phyloP scores from a whole-genome alignment of 2,888 invertebrate genomes.

The Ceratothoa steindachneri region DNA sequence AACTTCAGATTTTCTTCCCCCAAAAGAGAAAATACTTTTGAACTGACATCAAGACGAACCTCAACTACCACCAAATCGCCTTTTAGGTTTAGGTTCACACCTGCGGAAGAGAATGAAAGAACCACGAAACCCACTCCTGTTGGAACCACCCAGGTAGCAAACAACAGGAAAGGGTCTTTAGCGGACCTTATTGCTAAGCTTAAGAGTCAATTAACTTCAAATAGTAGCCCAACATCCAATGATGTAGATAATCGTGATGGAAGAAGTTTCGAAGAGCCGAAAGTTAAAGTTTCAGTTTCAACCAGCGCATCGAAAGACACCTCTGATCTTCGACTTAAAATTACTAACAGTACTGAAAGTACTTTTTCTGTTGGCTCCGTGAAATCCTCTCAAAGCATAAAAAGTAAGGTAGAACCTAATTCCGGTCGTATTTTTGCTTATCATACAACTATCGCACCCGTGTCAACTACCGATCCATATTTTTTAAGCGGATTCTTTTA shows the following conservation, averaged over 20 bases:
- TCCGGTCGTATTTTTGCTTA: background rate
- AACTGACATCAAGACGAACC: background rate
- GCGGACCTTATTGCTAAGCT: background rate
- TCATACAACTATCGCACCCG: background rate
- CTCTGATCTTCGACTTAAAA: slow-evolving; percentile 19
- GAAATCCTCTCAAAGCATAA: slow-evolving; percentile 41
- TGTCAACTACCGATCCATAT: background rate
- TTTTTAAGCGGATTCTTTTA: background rate
- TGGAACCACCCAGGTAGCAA: background rate
- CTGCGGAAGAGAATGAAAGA: background rate
- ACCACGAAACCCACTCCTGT: background rate
- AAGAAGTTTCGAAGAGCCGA: background rate
- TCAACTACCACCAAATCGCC: background rate
- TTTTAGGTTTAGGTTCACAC: background rate
- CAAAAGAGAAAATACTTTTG: background rate
- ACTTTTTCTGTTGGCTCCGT: slow-evolving; percentile 36
- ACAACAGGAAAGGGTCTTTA: background rate
- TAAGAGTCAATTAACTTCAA: background rate
- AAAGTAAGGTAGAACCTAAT: slow-evolving; percentile 17
- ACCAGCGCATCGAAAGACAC: background rate
- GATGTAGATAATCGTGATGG: background rate
- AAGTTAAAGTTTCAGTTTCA: background rate
- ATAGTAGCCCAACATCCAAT: background rate
- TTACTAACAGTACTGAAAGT: slow-evolving; percentile 43
- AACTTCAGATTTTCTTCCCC: background rate